Evolutionary conservation across 1,140 invertebrate genomes (phyloP), one percentile per base, ranked within the genome.

Genomic region (Prorops nasuta): DNA sequence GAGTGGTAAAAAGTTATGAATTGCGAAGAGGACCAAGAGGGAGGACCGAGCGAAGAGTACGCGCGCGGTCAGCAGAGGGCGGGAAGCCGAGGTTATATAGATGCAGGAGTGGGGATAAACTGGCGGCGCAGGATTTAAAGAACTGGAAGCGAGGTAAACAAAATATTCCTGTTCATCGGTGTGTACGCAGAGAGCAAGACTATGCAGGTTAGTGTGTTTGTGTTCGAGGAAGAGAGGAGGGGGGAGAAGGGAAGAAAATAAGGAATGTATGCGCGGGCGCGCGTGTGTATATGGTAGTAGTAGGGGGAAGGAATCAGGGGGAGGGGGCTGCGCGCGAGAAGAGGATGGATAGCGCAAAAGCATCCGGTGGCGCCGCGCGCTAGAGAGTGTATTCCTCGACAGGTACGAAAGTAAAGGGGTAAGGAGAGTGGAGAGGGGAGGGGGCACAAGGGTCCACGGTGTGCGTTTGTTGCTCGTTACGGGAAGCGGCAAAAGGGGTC

Each of bases 61-160:
- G 46, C 20, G 18, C 10, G 38, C 32, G 28, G 19, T 10, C 12
- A 12, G 20, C 18, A n/a, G 18, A 32, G 28, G 3, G 31, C 18
- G 42, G 38, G 43, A 37, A 48, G n/a, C n/a, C n/a, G n/a, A n/a
- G n/a, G n/a, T n/a, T n/a, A n/a, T n/a, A 51, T 39, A 34, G 32
- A 37, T 16, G 32, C 31, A 2, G 22, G 19, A 19, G 31, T 18
- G 14, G 49, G 36, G 38, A 40, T 48, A 44, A 36, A 58, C 50
- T 56, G 54, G 54, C 51, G 59, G 44, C 66, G 58, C 49, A 56
- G 64, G 63, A 74, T 76, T 73, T 69, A 74, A 71, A 75, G 71
- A 74, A 75, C 69, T 67, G 62, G 56, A 58, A 71, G 60, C 67
- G 72, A 71, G 58, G 69, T 75, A 74, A 74, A 74, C 69, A 74